Conservation (phyloP, 1,140 invertebrate species). For the Harlomillsia oculata region DNA sequence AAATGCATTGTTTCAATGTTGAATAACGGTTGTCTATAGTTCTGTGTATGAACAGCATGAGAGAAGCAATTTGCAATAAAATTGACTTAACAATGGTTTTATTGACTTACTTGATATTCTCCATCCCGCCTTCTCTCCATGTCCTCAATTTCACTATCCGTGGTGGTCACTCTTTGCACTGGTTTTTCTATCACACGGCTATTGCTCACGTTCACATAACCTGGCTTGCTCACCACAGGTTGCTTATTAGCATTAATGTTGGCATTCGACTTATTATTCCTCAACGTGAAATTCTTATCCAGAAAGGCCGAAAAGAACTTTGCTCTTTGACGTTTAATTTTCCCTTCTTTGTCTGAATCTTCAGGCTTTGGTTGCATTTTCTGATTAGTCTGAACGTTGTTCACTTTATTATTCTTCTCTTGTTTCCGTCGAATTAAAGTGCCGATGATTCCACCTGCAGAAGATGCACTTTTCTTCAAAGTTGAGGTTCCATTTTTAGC, state of each 20-base stretch:
- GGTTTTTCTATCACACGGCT: neutral
- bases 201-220: neutral
- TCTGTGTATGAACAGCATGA: neutral
- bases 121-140: constrained; percentile 25
- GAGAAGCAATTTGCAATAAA: constrained; percentile 5
- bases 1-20: neutral
- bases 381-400: neutral
- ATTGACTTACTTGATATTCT: constrained; percentile 23
- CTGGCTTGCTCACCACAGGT: neutral
- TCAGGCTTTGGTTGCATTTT: neutral
- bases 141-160: constrained; percentile 30
- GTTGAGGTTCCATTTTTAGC: too few species aligned
- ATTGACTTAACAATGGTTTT: neutral
- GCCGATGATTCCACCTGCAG: constrained; percentile 9
- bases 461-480: neutral
- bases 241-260: neutral
- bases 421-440: constrained; percentile 48
- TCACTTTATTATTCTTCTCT: constrained; percentile 37
- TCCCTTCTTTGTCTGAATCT: neutral
- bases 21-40: neutral
- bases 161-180: constrained; percentile 6
- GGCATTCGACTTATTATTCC: neutral
- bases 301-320: constrained; percentile 25
- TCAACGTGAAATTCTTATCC: constrained; percentile 14
- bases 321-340: constrained; percentile 17